phyloP scores from a whole-genome alignment of 2,888 invertebrate genomes.

The Sericinus montela region DNA sequence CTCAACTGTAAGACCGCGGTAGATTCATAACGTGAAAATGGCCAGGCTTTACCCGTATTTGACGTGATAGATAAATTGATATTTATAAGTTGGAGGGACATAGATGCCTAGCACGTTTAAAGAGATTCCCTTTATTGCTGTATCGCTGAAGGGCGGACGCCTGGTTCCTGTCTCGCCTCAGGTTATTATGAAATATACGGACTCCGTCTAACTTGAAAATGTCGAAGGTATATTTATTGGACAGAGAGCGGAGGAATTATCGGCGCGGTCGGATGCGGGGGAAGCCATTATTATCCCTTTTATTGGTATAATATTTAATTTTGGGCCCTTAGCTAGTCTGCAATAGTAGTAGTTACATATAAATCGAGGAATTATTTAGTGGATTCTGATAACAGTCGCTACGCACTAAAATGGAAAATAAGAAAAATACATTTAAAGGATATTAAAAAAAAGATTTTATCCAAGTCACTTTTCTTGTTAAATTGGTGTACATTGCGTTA shows the following conservation, averaged over 20 bases:
- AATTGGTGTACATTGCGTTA: no score
- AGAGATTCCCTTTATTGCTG: constrained; percentile 77
- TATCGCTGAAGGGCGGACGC: constrained; percentile 55
- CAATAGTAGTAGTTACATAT: constrained; percentile 55
- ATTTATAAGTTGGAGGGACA: constrained; percentile 76
- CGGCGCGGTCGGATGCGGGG: constrained; percentile 64
- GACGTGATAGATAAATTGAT: constrained; percentile 76
- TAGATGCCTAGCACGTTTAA: constrained; percentile 61
- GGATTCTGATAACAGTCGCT: constrained; percentile 23
- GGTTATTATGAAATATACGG: constrained; percentile 75
- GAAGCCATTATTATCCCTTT: constrained; percentile 75
- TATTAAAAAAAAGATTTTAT: no score
- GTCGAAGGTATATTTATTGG: constrained; percentile 77
- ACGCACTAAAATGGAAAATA: no score
- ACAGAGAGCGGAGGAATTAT: constrained; percentile 64
- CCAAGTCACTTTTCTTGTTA: no score
- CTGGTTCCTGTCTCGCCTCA: constrained; percentile 68
- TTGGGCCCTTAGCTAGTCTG: constrained; percentile 60
- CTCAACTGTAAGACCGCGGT: constrained; percentile 42
- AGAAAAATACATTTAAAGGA: neutral
- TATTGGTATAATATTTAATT: constrained; percentile 80
- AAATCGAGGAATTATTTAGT: constrained; percentile 68
- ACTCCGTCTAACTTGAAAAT: constrained; percentile 63
- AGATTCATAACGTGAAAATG: constrained; percentile 69
- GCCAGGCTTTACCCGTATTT: constrained; percentile 64